phyloP scores from a whole-genome alignment of 2,797 vertebrate genomes.

The Alosa sapidissima region DNA sequence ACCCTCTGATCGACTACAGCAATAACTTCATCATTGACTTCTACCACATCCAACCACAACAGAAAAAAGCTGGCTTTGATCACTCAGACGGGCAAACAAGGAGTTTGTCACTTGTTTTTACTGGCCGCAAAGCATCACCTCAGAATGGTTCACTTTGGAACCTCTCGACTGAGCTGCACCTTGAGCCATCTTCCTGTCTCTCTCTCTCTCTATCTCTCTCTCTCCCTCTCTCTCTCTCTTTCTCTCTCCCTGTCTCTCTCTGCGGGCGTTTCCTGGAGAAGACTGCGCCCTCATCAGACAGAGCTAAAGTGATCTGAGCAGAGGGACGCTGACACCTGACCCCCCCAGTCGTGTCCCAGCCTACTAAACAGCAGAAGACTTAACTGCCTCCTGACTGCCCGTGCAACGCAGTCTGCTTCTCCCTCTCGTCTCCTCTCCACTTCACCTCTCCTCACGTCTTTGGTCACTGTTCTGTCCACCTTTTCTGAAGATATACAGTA shows the following conservation, averaged over 20 bases:
- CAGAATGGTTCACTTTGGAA: conserved; percentile 41
- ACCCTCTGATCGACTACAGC: neutral
- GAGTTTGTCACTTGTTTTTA: neutral
- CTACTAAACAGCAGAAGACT: neutral
- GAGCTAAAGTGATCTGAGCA: neutral
- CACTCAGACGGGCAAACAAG: neutral
- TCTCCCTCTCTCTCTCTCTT: neutral
- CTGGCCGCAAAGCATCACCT: conserved; percentile 18
- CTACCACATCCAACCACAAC: neutral
- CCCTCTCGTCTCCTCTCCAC: neutral
- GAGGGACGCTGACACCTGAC: neutral
- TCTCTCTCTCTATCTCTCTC: neutral
- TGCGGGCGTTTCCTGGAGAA: conserved; percentile 8
- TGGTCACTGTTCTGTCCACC: neutral
- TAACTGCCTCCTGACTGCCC: neutral
- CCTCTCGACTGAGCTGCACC: conserved; percentile 38
- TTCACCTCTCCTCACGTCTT: neutral
- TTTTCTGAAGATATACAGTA: neutral
- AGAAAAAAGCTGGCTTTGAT: neutral
- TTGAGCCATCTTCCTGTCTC: conserved; percentile 24
- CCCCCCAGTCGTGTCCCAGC: neutral
- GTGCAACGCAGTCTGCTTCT: neutral
- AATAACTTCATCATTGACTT: neutral
- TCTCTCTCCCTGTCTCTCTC: neutral
- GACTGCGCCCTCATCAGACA: neutral